A percentile compares a stretch with the other conserved stretches of the same genome.
phyloP scores from a whole-genome alignment of 2,888 invertebrate species.

The Sphaeridia pumilis region DNA sequence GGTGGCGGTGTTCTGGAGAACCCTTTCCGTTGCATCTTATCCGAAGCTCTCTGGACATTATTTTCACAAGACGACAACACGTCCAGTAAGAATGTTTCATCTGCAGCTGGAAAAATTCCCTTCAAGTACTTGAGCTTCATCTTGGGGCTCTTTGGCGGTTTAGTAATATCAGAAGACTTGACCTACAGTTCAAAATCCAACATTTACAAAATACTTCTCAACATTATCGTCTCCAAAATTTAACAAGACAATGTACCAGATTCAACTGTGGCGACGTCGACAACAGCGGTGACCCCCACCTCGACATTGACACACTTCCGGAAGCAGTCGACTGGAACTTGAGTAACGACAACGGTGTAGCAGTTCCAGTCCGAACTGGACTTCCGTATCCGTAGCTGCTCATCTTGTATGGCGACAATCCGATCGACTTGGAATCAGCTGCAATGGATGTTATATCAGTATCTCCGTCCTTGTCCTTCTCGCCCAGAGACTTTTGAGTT shows the following conservation, averaged over 20 bases:
- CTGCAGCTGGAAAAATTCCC: constrained; percentile 78
- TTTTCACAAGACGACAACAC: constrained; percentile 74
- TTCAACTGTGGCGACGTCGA: constrained; percentile 35
- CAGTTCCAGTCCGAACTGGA: constrained; percentile 35
- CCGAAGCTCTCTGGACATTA: constrained; percentile 78
- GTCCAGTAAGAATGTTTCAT: constrained; percentile 74
- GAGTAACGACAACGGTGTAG: constrained; percentile 33
- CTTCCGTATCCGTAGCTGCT: constrained; percentile 33
- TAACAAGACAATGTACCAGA: constrained; percentile 21
- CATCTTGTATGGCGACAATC: constrained; percentile 34
- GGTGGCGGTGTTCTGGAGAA: constrained; percentile 57
- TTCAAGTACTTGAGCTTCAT: constrained; percentile 91
- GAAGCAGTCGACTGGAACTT: constrained; percentile 33
- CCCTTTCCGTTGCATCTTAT: constrained; percentile 65
- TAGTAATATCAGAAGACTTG: constrained; percentile 4
- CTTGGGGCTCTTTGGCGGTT: constrained; percentile 50
- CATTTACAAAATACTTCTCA: background rate
- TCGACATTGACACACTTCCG: constrained; percentile 30
- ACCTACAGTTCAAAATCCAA: background rate
- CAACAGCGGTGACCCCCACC: constrained; percentile 32
- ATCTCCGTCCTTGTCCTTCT: constrained; percentile 27
- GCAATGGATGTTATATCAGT: constrained; percentile 29
- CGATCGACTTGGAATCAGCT: constrained; percentile 34
- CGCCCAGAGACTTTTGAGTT: constrained; percentile 14
- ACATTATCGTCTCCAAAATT: background rate